Base-by-base conservation (phyloP, 2,888 invertebrate genomes). In the Tetheella fluctuosa region DNA sequence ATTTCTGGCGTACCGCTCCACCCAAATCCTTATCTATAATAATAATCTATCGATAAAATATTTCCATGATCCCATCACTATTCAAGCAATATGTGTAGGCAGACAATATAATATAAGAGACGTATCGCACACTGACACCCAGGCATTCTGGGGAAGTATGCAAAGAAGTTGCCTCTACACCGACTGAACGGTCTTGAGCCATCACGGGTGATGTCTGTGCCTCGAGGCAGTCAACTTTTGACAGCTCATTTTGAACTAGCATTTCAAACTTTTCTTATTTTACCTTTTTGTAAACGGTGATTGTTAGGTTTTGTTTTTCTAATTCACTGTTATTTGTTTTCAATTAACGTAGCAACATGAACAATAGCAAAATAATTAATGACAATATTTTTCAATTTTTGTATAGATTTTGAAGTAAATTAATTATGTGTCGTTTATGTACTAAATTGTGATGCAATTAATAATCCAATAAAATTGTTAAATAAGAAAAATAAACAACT, bases 41-140 rank as follows among this genome's bases (percentile, higher is more conserved):
- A 42, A 54, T 28, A 53, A 59, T 23, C 52, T 10, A 54, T 82
- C 87, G 86, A 87, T 73, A 79, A 37, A 25, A 37, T 20, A 4
- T 5, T n/a, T 15, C 15, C 6, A n/a, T 8, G n/a, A 42, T 37
- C 70, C 64, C 90, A 80, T 73, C 89, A 63, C 89, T 89, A 87
- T 30, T 63, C 63, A 60, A 79, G 84, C 89, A 88, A 90, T 90
- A 91, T 86, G 88, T 84, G 86, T 88, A 91, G 85, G 89, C 87
- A 88, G 82, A 88, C 89, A 86, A 89, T 90, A 89, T 86, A 84
- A 86, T 88, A 89, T 88, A 89, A 85, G 90, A 88, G 91, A 90
- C 91, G 90, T 91, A 92, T 92, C 92, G 86, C 87, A 82, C 88
- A 88, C 92, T 89, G 88, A 91, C 92, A 91, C 91, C 89, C 88